Percentiles rank a stretch among this genome's conserved stretches.
These are phyloP conservation scores for Camarhynchus parvulus DNA, from an alignment of 2,113 vertebrate genomes.

Conservation along the genomic window DNA sequence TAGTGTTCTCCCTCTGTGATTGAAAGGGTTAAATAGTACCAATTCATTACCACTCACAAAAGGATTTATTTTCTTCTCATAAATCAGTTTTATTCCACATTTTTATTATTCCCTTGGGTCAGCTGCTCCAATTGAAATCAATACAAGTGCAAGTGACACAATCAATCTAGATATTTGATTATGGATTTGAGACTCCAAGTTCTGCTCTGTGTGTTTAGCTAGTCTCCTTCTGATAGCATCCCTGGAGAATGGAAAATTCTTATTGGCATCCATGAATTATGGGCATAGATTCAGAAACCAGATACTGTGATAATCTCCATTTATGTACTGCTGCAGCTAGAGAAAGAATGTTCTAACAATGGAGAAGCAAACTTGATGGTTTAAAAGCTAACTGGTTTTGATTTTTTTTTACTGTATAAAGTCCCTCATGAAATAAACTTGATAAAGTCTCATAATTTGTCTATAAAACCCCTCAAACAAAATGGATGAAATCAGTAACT, in stretches of 20 bases:
- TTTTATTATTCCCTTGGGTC: constrained; percentile 82
- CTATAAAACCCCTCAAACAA: background rate
- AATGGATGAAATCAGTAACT: background rate
- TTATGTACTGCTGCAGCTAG: constrained; percentile 37
- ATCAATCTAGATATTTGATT: constrained; percentile 90
- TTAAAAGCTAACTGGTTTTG: background rate
- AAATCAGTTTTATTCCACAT: constrained; percentile 83
- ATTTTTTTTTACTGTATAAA: background rate
- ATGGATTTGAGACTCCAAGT: constrained; percentile 75
- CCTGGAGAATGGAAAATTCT: constrained; percentile 66
- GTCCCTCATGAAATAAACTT: background rate
- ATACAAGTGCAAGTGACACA: constrained; percentile 83
- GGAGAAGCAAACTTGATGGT: constrained; percentile 1
- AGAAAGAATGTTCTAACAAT: background rate
- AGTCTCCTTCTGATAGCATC: constrained; percentile 73
- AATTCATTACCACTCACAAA: constrained; percentile 80
- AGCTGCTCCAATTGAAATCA: constrained; percentile 84
- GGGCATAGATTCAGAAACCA: constrained; percentile 68
- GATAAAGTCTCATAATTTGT: background rate
- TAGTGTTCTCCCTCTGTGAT: constrained; percentile 69
- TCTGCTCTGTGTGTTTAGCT: constrained; percentile 64
- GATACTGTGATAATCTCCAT: constrained; percentile 70
- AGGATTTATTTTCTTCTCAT: constrained; percentile 83
- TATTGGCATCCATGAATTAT: constrained; percentile 76
- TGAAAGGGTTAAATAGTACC: constrained; percentile 81